Percentiles rank a stretch among this genome's conserved stretches.
These are phyloP conservation scores for Cryptomyrus ogoouensis DNA, from an alignment of 2,113 vertebrate genomes.

Conservation along the genomic window DNA sequence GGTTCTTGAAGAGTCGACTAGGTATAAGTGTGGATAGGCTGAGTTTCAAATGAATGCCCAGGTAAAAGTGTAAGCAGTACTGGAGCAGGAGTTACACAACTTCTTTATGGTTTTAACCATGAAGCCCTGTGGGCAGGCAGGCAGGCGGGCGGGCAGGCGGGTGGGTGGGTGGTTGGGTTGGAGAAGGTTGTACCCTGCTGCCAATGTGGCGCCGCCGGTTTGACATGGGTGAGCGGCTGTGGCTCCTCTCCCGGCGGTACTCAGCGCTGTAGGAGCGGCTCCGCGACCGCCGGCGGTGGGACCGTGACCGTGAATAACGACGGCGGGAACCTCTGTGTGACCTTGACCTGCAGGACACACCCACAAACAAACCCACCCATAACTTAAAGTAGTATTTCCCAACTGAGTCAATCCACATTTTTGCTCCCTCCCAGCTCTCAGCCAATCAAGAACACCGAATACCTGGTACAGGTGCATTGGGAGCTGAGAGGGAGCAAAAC, in stretches of 20 bases:
- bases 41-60: neutral
- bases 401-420: neutral
- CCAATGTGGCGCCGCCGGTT: constrained; percentile 87
- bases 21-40: neutral
- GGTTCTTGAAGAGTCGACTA: neutral
- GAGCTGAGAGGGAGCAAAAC: neutral
- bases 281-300: constrained; percentile 55
- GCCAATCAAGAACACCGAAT: neutral
- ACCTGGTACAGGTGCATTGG: neutral
- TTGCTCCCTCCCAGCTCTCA: neutral
- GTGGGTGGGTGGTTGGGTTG: neutral
- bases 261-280: constrained; percentile 88
- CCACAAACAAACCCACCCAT: neutral
- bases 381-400: neutral
- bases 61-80: neutral
- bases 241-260: constrained; percentile 78
- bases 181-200: constrained; percentile 69
- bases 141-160: neutral
- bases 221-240: constrained; percentile 94
- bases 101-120: neutral
- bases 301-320: constrained; percentile 83
- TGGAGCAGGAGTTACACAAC: neutral
- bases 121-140: neutral
- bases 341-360: constrained; percentile 64
- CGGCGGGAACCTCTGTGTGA: constrained; percentile 84